Evolutionary conservation across 1,140 invertebrate genomes (phyloP), one percentile per base, ranked within the genome.

Genomic region (Calycopis cecrops): DNA sequence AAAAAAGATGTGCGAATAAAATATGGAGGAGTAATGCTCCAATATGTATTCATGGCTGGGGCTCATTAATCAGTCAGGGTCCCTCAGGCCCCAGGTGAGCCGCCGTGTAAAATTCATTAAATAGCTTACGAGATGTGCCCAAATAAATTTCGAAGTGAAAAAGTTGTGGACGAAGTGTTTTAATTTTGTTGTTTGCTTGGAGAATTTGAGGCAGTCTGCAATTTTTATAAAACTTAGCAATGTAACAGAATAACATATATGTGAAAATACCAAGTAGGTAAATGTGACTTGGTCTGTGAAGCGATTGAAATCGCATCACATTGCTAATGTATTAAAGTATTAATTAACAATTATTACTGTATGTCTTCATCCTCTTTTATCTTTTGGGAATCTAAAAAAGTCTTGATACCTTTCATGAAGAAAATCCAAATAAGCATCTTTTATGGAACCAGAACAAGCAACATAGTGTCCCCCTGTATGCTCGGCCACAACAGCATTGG

Each of bases 391-490:
- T 73, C 71, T 52, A 74, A 37, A 17, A 75, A 35, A 55, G n/a
- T 80, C 74, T 59, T 82, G 65, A 50, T 79, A 71, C 58, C 69
- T 71, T 28, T 90, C 88, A 68, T 89, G 84, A n/a, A 94, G 78
- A 66, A 94, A 94, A 47, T 92, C 89, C 35, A 91, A 79, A 65
- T 94, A 95, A 0, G 81, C 80, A 60, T 91, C 87, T 76, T 93
- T 94, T 60, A 93, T 90, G 11, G 86, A 85, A 7, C 90, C 89
- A 12, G 91, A 91, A 9, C 93, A 92, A 10, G 95, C 93, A 9
- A 97, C 90, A 83, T 94, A 96, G 76, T 97, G 95, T 2, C 95
- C 95, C 18, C 95, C 95, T 44, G 91, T 87, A 76, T 97, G 95
- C 59, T 89, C 85, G 1, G 93, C 65, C 9, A 91, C 86, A 9